Base-by-base conservation (phyloP, 2,797 vertebrate genomes). In the Gouania willdenowi region DNA sequence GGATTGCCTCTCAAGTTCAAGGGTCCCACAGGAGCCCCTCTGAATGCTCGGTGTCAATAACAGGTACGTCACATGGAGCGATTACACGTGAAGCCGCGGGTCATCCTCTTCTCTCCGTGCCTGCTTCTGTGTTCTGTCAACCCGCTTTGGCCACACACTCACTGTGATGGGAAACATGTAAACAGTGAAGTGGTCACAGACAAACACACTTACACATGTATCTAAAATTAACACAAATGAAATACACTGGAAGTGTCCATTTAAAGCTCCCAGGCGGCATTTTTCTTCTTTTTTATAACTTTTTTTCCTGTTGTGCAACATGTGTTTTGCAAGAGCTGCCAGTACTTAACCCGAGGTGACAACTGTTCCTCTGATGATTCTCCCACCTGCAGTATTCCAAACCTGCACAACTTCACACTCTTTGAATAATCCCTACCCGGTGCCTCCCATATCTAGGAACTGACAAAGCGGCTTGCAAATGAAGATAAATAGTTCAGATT, bases 1-100 rank as follows among this genome's bases (percentile, higher is more conserved):
- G 49, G 50, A 65, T 76, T 52, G 55, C 44, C 56, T 70, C 57
- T 68, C 34, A 65, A 75, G 78, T 79, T 85, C 77, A 82, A 82
- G 60, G 55, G 71, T 82, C 81, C 75, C 45, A 8, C 64, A 40
- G 63, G 49, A 79, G 59, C 70, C 52, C 59, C 35, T 52, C 46
- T 41, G 40, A 79, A 69, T 52, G 59, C 53, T 41, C 49, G 47
- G 35, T 50, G 78, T 80, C 81, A 82, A 79, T 60, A 82, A 55
- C 75, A 70, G 75, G 74, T 78, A 75, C 49, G 54, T 71, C 79
- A 78, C 66, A 67, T 61, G 50, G 62, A 67, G 61, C 42, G 5
- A 29, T 53, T 60, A 66, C 66, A 57, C 24, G 33, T 65, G 58
- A 71, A 54, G 45, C 39, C 1, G 8, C 6, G 2, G 44, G 33